Conservation (phyloP, 2,888 invertebrate species). For the Calliopum simillimum region DNA sequence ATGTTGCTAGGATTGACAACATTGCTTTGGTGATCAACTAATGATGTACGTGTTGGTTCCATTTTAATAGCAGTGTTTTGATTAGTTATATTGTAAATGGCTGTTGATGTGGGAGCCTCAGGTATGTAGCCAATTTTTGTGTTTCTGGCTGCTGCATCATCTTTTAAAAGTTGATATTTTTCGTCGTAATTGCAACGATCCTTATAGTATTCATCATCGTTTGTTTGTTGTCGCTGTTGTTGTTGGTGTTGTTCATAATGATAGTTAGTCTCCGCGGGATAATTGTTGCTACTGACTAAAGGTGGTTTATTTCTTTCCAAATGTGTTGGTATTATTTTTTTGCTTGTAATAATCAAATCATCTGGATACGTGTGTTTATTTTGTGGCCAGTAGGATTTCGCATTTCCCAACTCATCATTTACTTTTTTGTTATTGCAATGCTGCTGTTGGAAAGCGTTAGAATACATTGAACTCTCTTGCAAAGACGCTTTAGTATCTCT, state of each 20-base stretch:
- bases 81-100: conserved; percentile 26
- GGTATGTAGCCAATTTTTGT: conserved; percentile 42
- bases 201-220: conserved; percentile 28
- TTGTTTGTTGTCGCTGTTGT: conserved; percentile 33
- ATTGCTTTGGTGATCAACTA: conserved; percentile 48
- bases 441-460: conserved; percentile 12
- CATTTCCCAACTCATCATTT: background rate
- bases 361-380: conserved; percentile 22
- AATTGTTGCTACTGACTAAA: conserved; percentile 9
- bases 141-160: conserved; percentile 16
- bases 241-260: conserved; percentile 40
- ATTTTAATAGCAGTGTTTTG: conserved; percentile 20
- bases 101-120: conserved; percentile 25
- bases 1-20: conserved; percentile 59
- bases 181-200: conserved; percentile 36
- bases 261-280: conserved; percentile 28
- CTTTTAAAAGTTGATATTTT: conserved; percentile 26
- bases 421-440: conserved; percentile 17
- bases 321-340: conserved; percentile 16
- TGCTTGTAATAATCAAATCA: conserved; percentile 25
- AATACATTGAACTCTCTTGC: conserved; percentile 43
- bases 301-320: conserved; percentile 1
- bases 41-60: conserved; percentile 25
- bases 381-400: conserved; percentile 34
- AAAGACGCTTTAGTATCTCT: conserved; percentile 6